Conservation (phyloP, 2,797 vertebrate genomes). For the Fundulus diaphanus region DNA sequence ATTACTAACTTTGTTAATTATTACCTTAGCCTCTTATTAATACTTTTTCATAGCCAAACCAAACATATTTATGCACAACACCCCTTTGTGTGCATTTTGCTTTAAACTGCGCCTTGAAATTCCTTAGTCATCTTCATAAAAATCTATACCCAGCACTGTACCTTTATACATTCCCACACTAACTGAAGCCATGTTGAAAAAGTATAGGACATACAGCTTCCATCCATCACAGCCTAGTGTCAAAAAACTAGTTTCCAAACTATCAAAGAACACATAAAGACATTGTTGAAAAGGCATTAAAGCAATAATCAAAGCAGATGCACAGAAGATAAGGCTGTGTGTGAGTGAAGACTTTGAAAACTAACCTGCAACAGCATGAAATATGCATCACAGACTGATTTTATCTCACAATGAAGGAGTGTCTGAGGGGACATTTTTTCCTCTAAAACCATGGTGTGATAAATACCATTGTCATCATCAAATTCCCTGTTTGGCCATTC, state of each 20-base stretch:
- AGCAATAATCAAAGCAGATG: neutral
- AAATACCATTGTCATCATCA: slow-evolving; percentile 65
- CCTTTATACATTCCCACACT: neutral
- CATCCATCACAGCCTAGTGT: neutral
- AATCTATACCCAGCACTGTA: neutral
- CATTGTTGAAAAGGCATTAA: slow-evolving; percentile 3
- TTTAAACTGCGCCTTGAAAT: neutral
- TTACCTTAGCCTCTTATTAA: no score
- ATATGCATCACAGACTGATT: slow-evolving; percentile 22
- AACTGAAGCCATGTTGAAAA: neutral
- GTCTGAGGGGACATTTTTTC: slow-evolving; percentile 23
- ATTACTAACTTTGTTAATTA: no score
- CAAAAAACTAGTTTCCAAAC: neutral
- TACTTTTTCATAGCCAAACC: no score
- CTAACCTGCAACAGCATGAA: slow-evolving; percentile 5
- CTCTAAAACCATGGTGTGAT: slow-evolving; percentile 62
- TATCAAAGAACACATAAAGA: neutral
- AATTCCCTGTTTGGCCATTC: slow-evolving; percentile 67
- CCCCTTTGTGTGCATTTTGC: neutral
- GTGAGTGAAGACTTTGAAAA: slow-evolving; percentile 4
- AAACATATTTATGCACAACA: no score
- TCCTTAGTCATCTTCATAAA: neutral
- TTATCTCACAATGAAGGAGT: slow-evolving; percentile 10
- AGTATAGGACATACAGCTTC: slow-evolving; percentile 4
- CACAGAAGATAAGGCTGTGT: slow-evolving; percentile 5